Evolutionary conservation across 2,888 invertebrate species (phyloP).

Genomic region (Rosalia funebris): DNA sequence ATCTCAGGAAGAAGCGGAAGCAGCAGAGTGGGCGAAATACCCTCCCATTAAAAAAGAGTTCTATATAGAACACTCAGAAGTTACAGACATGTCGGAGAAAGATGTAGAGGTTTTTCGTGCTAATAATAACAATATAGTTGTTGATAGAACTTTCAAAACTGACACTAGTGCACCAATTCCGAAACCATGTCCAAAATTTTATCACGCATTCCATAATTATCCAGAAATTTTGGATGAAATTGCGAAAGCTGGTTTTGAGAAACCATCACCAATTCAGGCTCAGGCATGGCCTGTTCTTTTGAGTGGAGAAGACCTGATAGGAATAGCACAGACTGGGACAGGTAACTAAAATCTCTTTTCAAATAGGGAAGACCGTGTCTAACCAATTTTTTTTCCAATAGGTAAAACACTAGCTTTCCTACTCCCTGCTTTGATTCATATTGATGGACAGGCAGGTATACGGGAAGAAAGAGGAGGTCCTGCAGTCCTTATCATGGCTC

Average conservation of each 20-base stretch:
- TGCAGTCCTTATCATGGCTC: conserved; percentile 88
- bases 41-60: conserved; percentile 82
- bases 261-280: conserved; percentile 91
- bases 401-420: conserved; percentile 94
- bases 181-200: conserved; percentile 83
- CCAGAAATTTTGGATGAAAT: conserved; percentile 88
- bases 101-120: conserved; percentile 74
- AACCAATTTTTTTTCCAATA: not conserved
- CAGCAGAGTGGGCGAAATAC: conserved; percentile 72
- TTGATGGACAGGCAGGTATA: conserved; percentile 84
- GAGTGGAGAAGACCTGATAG: conserved; percentile 92
- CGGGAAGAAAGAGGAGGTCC: conserved; percentile 81
- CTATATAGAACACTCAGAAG: conserved; percentile 80
- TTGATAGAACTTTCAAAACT: conserved; percentile 70
- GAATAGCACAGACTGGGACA: conserved; percentile 95
- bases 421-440: conserved; percentile 92
- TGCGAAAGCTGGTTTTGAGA: conserved; percentile 79
- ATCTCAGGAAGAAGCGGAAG: conserved; percentile 67
- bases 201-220: conserved; percentile 83
- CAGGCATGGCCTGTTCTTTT: conserved; percentile 96
- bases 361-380: not conserved
- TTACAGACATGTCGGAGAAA: conserved; percentile 72
- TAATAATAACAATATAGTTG: conserved; percentile 79
- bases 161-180: conserved; percentile 67
- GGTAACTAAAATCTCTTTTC: conserved; percentile 58